Conservation (phyloP, 2,797 vertebrate genomes). For the Cossypha polioptera region DNA sequence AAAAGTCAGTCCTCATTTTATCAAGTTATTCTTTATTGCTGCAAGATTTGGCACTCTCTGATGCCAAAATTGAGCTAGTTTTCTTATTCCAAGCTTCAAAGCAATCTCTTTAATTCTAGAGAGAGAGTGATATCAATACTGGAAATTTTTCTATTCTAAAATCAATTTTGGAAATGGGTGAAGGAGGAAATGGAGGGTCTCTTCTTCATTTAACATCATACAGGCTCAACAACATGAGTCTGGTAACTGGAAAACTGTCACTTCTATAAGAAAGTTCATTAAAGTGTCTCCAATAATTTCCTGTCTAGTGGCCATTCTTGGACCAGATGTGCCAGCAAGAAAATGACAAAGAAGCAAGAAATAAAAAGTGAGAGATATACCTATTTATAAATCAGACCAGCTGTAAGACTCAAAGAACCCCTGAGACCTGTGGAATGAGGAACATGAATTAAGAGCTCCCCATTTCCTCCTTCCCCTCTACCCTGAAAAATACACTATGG, state of each 20-base stretch:
- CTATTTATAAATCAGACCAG: constrained; percentile 38
- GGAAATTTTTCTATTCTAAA: constrained; percentile 13
- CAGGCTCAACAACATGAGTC: background rate
- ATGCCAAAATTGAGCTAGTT: background rate
- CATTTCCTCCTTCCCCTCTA: background rate
- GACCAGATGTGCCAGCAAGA: constrained; percentile 1
- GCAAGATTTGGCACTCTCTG: background rate
- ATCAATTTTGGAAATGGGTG: constrained; percentile 14
- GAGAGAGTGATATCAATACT: background rate
- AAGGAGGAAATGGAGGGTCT: background rate
- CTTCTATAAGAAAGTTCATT: background rate
- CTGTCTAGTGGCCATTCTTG: background rate
- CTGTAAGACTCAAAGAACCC: constrained; percentile 4
- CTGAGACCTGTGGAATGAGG: constrained; percentile 19
- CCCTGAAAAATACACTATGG: constrained; percentile 24
- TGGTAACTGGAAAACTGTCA: constrained; percentile 21
- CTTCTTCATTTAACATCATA: background rate
- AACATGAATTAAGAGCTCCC: background rate
- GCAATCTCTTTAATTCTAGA: background rate
- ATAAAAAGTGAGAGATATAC: background rate
- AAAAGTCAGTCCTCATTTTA: background rate
- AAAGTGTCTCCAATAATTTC: background rate
- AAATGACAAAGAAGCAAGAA: background rate
- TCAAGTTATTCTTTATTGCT: background rate
- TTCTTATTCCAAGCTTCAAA: constrained; percentile 12